A percentile compares a stretch with the other conserved stretches of the same genome.
Evolutionary conservation across 1,140 invertebrate species (phyloP).

Genomic region (Hirudo medicinalis): DNA sequence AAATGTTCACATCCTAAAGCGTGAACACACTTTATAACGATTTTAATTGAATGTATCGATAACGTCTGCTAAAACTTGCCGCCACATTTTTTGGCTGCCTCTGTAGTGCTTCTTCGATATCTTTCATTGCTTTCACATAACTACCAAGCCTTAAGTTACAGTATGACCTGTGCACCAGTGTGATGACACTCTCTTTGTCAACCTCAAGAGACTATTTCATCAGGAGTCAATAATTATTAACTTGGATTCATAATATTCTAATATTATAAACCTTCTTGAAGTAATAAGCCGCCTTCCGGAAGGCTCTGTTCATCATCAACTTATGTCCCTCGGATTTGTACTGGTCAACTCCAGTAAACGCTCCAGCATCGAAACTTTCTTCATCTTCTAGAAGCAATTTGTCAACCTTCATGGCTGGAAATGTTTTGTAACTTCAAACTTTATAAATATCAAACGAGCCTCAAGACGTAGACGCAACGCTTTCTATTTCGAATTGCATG

Average conservation of each 20-base stretch:
- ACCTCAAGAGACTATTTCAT: not conserved
- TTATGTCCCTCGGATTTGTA: slow-evolving; percentile 1
- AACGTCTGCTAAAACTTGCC: not conserved
- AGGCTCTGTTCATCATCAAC: not conserved
- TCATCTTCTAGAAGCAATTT: too few species aligned
- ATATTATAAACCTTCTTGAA: slow-evolving; percentile 1
- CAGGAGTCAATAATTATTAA: not conserved
- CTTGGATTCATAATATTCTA: not conserved
- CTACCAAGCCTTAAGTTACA: not conserved
- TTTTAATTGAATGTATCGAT: not conserved
- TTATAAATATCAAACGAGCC: too few species aligned
- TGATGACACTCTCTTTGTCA: not conserved
- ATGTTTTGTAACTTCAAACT: too few species aligned
- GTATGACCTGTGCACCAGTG: slow-evolving; percentile 2
- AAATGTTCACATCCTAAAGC: not conserved
- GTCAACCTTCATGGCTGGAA: too few species aligned
- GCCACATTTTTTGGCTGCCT: slow-evolving; percentile 3
- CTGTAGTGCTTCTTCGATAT: not conserved
- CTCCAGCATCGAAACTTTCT: too few species aligned
- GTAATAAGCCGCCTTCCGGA: not conserved
- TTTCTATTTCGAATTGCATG: too few species aligned
- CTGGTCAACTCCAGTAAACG: not conserved
- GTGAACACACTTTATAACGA: not conserved
- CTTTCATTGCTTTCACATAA: not conserved
- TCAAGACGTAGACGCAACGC: too few species aligned